Percentiles rank a stretch among this genome's conserved stretches.
Evolutionary conservation across 2,113 vertebrate genomes (phyloP).

Genomic region (Dromiciops gliroides): DNA sequence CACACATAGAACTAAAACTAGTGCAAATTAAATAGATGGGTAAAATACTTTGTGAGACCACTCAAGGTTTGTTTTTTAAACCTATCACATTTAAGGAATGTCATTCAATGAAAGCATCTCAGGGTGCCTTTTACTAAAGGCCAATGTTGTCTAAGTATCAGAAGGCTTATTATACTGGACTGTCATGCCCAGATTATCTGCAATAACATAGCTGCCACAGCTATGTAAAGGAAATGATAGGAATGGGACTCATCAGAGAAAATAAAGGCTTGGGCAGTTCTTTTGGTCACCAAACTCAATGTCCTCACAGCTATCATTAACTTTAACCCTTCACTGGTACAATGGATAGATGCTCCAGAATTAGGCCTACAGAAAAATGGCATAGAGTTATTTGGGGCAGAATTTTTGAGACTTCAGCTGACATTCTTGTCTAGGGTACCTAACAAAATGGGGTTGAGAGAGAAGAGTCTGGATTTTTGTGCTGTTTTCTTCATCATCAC

Average conservation of each 20-base stretch:
- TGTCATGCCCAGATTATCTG: background rate
- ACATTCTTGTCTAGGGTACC: background rate
- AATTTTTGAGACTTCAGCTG: background rate
- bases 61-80: background rate
- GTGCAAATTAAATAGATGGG: background rate
- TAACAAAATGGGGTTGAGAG: background rate
- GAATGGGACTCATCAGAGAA: background rate
- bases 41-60: background rate
- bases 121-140: background rate
- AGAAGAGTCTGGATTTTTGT: background rate
- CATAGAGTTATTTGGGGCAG: background rate
- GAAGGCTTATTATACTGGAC: background rate
- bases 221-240: background rate
- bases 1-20: background rate
- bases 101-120: background rate
- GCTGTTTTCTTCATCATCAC: background rate
- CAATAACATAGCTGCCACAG: background rate
- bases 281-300: background rate
- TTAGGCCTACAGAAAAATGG: background rate
- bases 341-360: background rate
- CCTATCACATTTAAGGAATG: background rate
- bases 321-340: background rate
- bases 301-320: background rate
- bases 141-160: background rate
- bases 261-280: background rate